Percentiles rank a stretch among this genome's conserved stretches.
Conservation (phyloP, 2,797 vertebrate species). For the Siniperca obscura region DNA sequence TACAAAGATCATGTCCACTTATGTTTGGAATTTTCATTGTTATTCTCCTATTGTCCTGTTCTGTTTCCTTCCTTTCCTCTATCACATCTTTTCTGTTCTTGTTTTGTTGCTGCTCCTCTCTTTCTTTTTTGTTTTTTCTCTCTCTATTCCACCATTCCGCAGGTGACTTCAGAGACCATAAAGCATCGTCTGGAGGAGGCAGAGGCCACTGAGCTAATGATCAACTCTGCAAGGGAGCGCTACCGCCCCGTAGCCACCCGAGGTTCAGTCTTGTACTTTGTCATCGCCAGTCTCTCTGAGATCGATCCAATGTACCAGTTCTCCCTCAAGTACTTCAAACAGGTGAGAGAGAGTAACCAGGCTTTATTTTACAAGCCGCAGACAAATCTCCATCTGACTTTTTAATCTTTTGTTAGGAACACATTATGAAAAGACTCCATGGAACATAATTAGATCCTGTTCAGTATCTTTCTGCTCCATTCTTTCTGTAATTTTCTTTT, state of each 20-base stretch:
- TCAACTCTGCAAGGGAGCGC: conserved; percentile 84
- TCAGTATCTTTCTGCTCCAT: not conserved
- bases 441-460: not conserved
- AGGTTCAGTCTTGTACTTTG: conserved; percentile 88
- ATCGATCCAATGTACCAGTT: conserved; percentile 91
- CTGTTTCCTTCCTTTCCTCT: not conserved
- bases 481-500: not conserved
- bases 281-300: conserved; percentile 88
- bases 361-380: not conserved
- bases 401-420: not conserved
- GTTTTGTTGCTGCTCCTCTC: not conserved
- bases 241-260: conserved; percentile 85
- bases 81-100: not conserved
- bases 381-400: not conserved
- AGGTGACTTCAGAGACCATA: conserved; percentile 87
- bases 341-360: conserved; percentile 57
- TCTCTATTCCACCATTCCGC: conserved; percentile 12
- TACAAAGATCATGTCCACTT: not conserved
- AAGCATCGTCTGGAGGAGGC: conserved; percentile 85
- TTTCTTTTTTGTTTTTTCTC: conserved; percentile 31
- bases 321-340: conserved; percentile 92
- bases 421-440: not conserved
- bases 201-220: conserved; percentile 87
- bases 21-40: not conserved
- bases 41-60: not conserved